Evolutionary conservation across 2,113 vertebrate genomes (phyloP), one percentile per base, ranked within the genome.

Genomic region (Agelaius phoeniceus): DNA sequence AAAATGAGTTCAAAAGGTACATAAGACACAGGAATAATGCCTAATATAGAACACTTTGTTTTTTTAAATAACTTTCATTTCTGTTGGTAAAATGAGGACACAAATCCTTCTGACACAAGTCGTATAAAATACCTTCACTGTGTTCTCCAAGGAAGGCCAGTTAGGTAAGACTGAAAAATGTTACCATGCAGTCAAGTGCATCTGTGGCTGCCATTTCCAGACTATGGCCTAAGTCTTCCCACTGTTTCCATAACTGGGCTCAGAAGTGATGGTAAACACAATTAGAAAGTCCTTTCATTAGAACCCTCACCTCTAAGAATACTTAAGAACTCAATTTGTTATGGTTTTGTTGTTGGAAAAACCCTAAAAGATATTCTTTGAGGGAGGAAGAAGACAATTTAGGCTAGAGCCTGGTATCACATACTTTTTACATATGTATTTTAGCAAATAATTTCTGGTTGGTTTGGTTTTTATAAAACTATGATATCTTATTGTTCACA

Each of bases 401-500:
- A 27, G 28, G 22, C 30, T 61, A 51, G 5, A 72, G 10, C 33
- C 23, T 71, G 5, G n/a, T 62, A 30, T 54, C 6, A 28, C 1
- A 1, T 69, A 31, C 4, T 43, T 77, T 67, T 68, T 30, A 33
- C 1, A 13, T 66, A 6, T 18, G 5, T 57, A 28, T 62, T 84
- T 76, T 72, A 43, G 19, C 41, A 59, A 11, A 55, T 52, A 61
- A 9, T 63, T 89, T n/a, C 5, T 79, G n/a, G 11, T 77, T 26
- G 2, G 5, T 41, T 82, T 44, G n/a, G 0, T 4, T 51, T 57
- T 71, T 71, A 37, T 9, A 9, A 33, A 76, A 44, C 0, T 0
- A 9, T 58, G 15, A 14, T 57, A 54, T 18, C 7, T 67, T 43
- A 26, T 11, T 85, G 5, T 72, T 76, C 6, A n/a, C 52, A 91